These are phyloP conservation scores for Asarcornis scutulata DNA, from an alignment of 2,113 vertebrate genomes.

Conservation along the genomic window DNA sequence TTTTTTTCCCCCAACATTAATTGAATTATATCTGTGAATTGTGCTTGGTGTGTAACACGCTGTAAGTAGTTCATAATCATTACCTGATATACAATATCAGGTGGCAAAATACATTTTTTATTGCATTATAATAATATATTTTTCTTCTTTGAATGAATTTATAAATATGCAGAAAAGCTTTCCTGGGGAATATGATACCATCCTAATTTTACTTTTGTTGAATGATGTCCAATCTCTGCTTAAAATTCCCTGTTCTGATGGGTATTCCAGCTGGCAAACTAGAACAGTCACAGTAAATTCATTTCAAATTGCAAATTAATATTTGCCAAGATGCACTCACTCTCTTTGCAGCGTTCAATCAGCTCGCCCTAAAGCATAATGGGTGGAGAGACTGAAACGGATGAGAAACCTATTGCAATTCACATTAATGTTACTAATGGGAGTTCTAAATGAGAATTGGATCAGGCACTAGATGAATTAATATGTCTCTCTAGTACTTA, in stretches of 20 bases:
- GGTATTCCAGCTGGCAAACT: constrained; percentile 69
- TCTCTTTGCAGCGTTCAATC: constrained; percentile 52
- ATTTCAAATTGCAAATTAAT: constrained; percentile 68
- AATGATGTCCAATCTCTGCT: constrained; percentile 43
- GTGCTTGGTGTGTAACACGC: not conserved
- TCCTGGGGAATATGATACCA: constrained; percentile 27
- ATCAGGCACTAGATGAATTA: constrained; percentile 51
- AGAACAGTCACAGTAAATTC: constrained; percentile 65
- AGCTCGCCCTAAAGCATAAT: constrained; percentile 39
- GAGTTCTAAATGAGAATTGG: constrained; percentile 49
- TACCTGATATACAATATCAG: not conserved
- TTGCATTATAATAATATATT: not conserved
- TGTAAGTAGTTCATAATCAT: not conserved
- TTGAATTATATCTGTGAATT: not conserved
- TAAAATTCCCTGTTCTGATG: constrained; percentile 49
- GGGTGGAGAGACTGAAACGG: constrained; percentile 25
- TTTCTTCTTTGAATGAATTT: constrained; percentile 5
- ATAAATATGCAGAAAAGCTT: constrained; percentile 45
- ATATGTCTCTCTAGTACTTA: constrained; percentile 42
- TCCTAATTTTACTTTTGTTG: constrained; percentile 47
- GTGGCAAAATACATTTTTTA: not conserved
- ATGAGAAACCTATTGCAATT: constrained; percentile 58
- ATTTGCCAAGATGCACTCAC: constrained; percentile 66
- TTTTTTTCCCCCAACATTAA: not conserved
- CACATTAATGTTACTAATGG: constrained; percentile 45